Base-by-base conservation (phyloP, 1,140 invertebrate species). In the Drosophila sproati region DNA sequence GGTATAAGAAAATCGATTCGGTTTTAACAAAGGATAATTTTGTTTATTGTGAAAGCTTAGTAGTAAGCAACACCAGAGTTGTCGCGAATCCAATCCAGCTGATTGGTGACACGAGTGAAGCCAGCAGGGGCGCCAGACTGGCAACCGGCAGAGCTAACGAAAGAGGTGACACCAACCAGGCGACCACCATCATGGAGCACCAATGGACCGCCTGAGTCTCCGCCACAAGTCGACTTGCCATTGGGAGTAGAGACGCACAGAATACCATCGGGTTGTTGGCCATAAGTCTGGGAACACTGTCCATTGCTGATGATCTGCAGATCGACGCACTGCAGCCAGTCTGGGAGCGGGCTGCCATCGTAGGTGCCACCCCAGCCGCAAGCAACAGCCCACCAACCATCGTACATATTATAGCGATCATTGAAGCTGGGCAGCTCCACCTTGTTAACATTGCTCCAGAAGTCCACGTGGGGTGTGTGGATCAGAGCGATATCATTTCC, bases 71-170 rank as follows among this genome's bases (percentile, higher is more conserved):
- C 92, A 32, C 94, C 94, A 20, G 94, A 94, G 34, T 93, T 87
- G n/a, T 92, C 79, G 51, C 91, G 92, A 63, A 95, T 94, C 94
- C 94, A 95, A 64, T 92, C 75, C 8, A 94, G 70, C 69, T 93
- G 93, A 7, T 76, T 71, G 64, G 93, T 93, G 12, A 94, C 93
- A 29, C 94, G 92, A 0, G 93, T 94, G 75, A 94, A 95, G 0
- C 94, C 94, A 12, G 93, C 93, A 0, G 94, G 94, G 28, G 87
- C 64, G 12, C 93, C 92, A 61, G 88, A 37, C 81, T 37, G 93
- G 78, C 94, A 95, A 2, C 94, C 94, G 6, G 2, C 43, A 37
- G 59, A 31, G 92, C 81, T 2, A 94, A 93, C 68, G 94, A 95
- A 12, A 12, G 94, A 93, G 2, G 93, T 93, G 5, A 94, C 93